A percentile compares a stretch with the other conserved stretches of the same genome.
Conservation (phyloP, 1,140 invertebrate species). For the Aethina tumida region DNA sequence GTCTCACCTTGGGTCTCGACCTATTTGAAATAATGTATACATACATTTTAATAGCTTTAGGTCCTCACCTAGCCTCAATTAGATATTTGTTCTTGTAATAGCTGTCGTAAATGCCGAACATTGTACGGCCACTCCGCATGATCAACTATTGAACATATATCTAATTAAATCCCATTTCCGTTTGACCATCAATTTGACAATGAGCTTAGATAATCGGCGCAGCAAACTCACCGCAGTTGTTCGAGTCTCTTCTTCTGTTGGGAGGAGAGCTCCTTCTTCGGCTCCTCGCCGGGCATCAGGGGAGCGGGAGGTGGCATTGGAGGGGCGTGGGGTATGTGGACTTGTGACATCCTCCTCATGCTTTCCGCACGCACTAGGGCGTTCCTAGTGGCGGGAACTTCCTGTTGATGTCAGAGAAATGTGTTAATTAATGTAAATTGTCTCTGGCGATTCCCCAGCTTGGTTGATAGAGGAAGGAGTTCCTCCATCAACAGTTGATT, state of each 20-base stretch:
- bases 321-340: conserved; percentile 56
- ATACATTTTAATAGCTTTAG: too few relatives aligned
- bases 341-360: conserved; percentile 32
- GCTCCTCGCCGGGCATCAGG: conserved; percentile 32
- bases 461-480: too few relatives aligned
- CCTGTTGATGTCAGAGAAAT: conserved; percentile 10
- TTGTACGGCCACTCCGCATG: too few relatives aligned
- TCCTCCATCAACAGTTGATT: too few relatives aligned
- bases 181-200: too few relatives aligned
- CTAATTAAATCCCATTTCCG: too few relatives aligned
- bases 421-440: too few relatives aligned
- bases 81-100: too few relatives aligned
- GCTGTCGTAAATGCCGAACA: too few relatives aligned
- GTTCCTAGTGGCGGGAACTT: conserved; percentile 27
- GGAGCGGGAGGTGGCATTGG: conserved; percentile 62
- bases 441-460: too few relatives aligned
- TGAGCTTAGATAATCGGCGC: neutral
- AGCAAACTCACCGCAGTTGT: conserved; percentile 32
- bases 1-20: conserved; percentile 65
- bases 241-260: conserved; percentile 51
- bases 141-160: too few relatives aligned
- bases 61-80: too few relatives aligned
- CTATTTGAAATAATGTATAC: conserved; percentile 26
- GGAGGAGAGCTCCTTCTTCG: conserved; percentile 40
- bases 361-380: conserved; percentile 26